Conservation (phyloP, 1,140 invertebrate species). For the Psilanteris sp. region DNA sequence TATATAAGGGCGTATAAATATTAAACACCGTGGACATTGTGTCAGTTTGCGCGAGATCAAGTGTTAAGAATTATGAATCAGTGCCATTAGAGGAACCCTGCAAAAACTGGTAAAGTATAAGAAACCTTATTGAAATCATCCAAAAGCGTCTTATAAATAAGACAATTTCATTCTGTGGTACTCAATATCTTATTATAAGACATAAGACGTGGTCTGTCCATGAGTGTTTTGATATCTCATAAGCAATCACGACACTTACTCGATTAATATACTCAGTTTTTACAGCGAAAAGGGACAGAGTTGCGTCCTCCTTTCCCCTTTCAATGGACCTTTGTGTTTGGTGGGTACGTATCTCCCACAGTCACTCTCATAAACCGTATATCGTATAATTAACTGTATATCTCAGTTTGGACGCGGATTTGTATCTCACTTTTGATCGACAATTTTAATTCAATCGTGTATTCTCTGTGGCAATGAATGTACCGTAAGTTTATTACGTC, state of each 20-base stretch:
- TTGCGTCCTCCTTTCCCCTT: conserved; percentile 1
- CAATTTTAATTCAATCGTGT: no score
- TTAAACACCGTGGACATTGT: conserved; percentile 23
- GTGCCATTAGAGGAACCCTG: conserved; percentile 34
- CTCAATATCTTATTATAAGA: conserved; percentile 40
- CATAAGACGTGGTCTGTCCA: conserved; percentile 12
- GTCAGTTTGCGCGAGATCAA: no score
- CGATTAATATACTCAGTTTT: conserved; percentile 12
- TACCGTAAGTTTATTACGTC: background rate
- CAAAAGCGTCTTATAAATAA: conserved; percentile 17
- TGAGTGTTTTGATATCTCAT: conserved; percentile 7
- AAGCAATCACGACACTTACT: conserved; percentile 9
- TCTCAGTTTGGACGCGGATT: conserved; percentile 50
- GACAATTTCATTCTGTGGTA: conserved; percentile 1
- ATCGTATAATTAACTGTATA: conserved; percentile 18
- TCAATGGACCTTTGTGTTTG: background rate
- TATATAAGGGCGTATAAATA: conserved; percentile 18
- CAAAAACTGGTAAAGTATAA: conserved; percentile 28
- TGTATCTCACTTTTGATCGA: conserved; percentile 19
- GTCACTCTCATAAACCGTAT: conserved; percentile 1
- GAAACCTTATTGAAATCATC: conserved; percentile 3
- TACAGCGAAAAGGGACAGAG: conserved; percentile 28
- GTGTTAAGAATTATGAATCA: background rate
- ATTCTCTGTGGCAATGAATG: no score
- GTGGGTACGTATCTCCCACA: conserved; percentile 1